phyloP scores from a whole-genome alignment of 1,140 invertebrate species.

The Zaprionus taronus region DNA sequence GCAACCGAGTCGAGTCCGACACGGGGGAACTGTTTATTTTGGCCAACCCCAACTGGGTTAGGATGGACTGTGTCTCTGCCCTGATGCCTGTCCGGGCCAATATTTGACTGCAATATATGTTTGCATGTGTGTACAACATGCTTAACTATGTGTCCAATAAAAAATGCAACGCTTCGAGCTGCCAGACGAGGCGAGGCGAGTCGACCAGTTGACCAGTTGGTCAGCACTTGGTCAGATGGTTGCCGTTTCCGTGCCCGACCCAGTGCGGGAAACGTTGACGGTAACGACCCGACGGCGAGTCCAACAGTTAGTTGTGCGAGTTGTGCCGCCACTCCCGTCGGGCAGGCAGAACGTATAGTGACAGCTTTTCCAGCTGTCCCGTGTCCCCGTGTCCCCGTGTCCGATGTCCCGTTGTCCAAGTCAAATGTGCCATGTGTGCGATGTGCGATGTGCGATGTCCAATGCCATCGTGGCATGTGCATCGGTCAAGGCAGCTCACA shows the following conservation, averaged over 20 bases:
- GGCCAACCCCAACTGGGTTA: not conserved
- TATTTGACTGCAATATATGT: slow-evolving; percentile 15
- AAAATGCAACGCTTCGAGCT: slow-evolving; percentile 66
- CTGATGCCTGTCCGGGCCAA: not conserved
- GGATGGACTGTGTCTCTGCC: not conserved
- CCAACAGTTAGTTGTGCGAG: slow-evolving; percentile 13
- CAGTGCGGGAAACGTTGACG: not conserved
- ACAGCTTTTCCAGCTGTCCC: slow-evolving; percentile 28
- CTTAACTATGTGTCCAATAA: slow-evolving; percentile 75
- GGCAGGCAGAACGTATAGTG: slow-evolving; percentile 26
- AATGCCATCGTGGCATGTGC: slow-evolving; percentile 28
- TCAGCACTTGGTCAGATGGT: slow-evolving; percentile 7
- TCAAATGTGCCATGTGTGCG: slow-evolving; percentile 27
- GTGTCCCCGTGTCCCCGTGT: not conserved
- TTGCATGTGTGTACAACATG: slow-evolving; percentile 44
- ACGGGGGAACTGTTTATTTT: slow-evolving; percentile 1
- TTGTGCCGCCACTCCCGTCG: not conserved
- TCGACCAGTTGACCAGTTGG: slow-evolving; percentile 21
- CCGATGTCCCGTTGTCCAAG: slow-evolving; percentile 19
- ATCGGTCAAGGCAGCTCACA: slow-evolving; percentile 23
- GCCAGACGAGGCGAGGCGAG: slow-evolving; percentile 43
- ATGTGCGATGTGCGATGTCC: slow-evolving; percentile 31
- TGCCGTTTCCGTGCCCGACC: not conserved
- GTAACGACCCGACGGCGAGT: slow-evolving; percentile 25
- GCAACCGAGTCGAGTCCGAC: too few species aligned